Evolutionary conservation across 2,113 vertebrate genomes (phyloP).

Genomic region (Paraplagusia blochii): DNA sequence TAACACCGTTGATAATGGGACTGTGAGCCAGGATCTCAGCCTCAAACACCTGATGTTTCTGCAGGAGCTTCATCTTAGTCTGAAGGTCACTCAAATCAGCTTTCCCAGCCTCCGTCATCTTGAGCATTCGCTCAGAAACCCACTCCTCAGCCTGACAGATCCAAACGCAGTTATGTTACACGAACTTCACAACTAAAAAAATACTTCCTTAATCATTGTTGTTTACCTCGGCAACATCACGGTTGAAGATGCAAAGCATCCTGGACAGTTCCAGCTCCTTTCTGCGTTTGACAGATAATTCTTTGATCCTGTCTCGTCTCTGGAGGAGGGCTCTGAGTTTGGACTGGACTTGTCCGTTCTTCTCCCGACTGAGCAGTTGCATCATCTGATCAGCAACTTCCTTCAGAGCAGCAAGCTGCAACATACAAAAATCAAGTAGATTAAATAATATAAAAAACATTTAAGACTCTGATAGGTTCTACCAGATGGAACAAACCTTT

Average conservation of each 20-base stretch:
- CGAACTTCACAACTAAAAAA: not conserved
- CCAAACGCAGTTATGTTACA: not conserved
- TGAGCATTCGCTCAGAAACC: slow-evolving; percentile 82
- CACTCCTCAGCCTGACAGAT: slow-evolving; percentile 79
- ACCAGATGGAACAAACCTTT: slow-evolving; percentile 73
- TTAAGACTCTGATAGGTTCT: too few species aligned
- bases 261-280: slow-evolving; percentile 77
- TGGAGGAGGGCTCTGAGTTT: slow-evolving; percentile 66
- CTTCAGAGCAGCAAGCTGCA: slow-evolving; percentile 77
- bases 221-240: slow-evolving; percentile 78
- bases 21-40: slow-evolving; percentile 85
- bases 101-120: slow-evolving; percentile 76
- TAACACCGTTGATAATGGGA: slow-evolving; percentile 75
- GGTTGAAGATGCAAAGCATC: slow-evolving; percentile 75
- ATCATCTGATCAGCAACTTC: slow-evolving; percentile 73
- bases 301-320: slow-evolving; percentile 71
- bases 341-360: slow-evolving; percentile 57
- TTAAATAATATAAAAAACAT: too few species aligned
- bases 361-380: slow-evolving; percentile 56
- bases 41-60: slow-evolving; percentile 87
- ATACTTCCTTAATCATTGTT: slow-evolving; percentile 10
- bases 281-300: slow-evolving; percentile 71
- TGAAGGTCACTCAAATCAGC: slow-evolving; percentile 75
- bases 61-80: slow-evolving; percentile 80
- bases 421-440: not conserved